These are phyloP conservation scores for Tupaia tana DNA, from an alignment of 2,113 vertebrate species.

Conservation along the genomic window DNA sequence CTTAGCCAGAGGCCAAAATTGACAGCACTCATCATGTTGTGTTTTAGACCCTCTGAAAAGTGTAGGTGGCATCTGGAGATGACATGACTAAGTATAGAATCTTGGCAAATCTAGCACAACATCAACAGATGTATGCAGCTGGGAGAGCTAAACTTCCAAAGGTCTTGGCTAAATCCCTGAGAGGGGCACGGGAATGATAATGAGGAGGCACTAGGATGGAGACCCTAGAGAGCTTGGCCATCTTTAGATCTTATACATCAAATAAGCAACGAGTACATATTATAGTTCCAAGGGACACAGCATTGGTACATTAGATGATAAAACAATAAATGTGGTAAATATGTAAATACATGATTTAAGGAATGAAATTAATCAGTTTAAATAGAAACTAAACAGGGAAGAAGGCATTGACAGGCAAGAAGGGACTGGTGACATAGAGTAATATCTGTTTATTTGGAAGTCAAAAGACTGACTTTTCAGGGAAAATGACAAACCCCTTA, in stretches of 20 bases:
- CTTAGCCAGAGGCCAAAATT: neutral
- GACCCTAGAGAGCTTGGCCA: neutral
- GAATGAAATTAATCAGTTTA: neutral
- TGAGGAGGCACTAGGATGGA: neutral
- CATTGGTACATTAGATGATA: neutral
- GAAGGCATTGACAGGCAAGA: neutral
- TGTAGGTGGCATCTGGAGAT: neutral
- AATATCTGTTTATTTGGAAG: neutral
- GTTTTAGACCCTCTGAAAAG: neutral
- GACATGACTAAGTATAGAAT: neutral
- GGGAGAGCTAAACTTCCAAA: neutral
- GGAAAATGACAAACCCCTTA: neutral
- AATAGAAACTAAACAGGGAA: neutral
- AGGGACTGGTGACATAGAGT: neutral
- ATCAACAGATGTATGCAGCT: neutral
- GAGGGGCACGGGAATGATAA: neutral
- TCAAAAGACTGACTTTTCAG: neutral
- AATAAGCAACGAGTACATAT: neutral
- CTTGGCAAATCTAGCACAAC: neutral
- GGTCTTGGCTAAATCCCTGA: neutral
- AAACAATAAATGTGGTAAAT: neutral
- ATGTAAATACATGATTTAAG: conserved; percentile 19
- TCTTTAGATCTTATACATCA: neutral
- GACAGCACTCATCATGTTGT: neutral
- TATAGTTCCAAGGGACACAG: neutral